These are phyloP conservation scores for Rotaria socialis DNA, from an alignment of 2,888 invertebrate genomes.

Conservation along the genomic window DNA sequence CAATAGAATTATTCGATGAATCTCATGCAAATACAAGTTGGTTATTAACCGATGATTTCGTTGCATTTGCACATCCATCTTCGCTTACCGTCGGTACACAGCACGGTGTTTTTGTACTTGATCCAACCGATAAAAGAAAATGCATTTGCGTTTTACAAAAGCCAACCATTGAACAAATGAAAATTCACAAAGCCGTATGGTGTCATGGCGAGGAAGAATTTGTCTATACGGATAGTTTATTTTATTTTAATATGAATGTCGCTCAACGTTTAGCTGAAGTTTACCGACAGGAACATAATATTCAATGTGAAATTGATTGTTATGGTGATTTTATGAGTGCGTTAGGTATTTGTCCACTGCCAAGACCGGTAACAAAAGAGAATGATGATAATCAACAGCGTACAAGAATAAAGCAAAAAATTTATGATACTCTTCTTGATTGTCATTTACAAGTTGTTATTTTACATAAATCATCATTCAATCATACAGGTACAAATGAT, in stretches of 20 bases:
- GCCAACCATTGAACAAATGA: slow-evolving; percentile 57
- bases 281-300: slow-evolving; percentile 50
- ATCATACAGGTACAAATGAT: slow-evolving; percentile 36
- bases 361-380: not conserved
- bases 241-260: slow-evolving; percentile 59
- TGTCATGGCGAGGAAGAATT: slow-evolving; percentile 45
- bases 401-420: not conserved
- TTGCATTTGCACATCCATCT: slow-evolving; percentile 61
- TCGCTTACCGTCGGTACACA: slow-evolving; percentile 56
- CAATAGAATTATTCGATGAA: slow-evolving; percentile 55
- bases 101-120: slow-evolving; percentile 61
- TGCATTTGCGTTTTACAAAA: slow-evolving; percentile 60
- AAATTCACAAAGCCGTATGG: slow-evolving; percentile 55
- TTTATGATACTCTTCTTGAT: not conserved
- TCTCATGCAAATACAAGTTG: slow-evolving; percentile 49
- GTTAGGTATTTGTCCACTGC: slow-evolving; percentile 53
- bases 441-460: slow-evolving; percentile 24
- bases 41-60: slow-evolving; percentile 56
- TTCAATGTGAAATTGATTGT: slow-evolving; percentile 60
- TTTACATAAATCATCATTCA: slow-evolving; percentile 25
- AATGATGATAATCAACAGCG: not conserved
- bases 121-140: slow-evolving; percentile 40
- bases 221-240: slow-evolving; percentile 61
- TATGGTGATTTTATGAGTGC: slow-evolving; percentile 62
- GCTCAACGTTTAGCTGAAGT: slow-evolving; percentile 54